These are phyloP conservation scores for Galaxea fascicularis DNA, from an alignment of 92 coral and sea anemone species.

Conservation along the genomic window DNA sequence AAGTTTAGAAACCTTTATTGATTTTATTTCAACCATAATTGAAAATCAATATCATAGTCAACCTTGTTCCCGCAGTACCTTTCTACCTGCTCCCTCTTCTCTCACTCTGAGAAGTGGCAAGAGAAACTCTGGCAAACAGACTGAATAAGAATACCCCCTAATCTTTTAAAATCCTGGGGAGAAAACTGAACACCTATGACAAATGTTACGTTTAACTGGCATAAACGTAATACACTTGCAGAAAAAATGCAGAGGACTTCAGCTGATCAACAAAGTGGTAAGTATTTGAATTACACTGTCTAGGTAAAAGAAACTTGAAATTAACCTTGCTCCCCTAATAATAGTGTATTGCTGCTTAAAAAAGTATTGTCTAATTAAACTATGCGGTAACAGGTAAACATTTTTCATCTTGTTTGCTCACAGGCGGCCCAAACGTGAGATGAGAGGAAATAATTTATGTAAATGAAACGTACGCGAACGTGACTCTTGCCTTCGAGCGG, in stretches of 20 bases:
- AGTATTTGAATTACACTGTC: not conserved
- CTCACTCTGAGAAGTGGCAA: slow-evolving; percentile 2
- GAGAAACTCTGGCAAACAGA: not conserved
- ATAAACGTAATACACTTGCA: not conserved
- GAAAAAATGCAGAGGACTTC: not conserved
- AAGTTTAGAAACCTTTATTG: not conserved
- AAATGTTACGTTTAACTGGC: not conserved
- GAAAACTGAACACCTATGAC: not conserved
- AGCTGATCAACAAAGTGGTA: not conserved
- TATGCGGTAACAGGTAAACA: not conserved
- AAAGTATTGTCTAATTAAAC: not conserved
- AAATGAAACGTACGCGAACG: too few relatives aligned
- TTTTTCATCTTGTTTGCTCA: too few relatives aligned
- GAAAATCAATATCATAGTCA: not conserved
- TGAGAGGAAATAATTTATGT: too few relatives aligned
- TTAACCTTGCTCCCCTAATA: too few relatives aligned
- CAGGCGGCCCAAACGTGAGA: too few relatives aligned
- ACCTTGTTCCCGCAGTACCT: not conserved
- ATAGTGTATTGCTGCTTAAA: not conserved
- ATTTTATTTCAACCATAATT: not conserved
- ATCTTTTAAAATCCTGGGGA: not conserved
- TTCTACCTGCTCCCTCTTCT: not conserved
- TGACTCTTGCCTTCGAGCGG: too few relatives aligned
- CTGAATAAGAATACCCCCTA: slow-evolving; percentile 1
- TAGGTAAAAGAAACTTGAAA: not conserved